Evolutionary conservation across 2,797 vertebrate species (phyloP).

Genomic region (Chromis chromis): DNA sequence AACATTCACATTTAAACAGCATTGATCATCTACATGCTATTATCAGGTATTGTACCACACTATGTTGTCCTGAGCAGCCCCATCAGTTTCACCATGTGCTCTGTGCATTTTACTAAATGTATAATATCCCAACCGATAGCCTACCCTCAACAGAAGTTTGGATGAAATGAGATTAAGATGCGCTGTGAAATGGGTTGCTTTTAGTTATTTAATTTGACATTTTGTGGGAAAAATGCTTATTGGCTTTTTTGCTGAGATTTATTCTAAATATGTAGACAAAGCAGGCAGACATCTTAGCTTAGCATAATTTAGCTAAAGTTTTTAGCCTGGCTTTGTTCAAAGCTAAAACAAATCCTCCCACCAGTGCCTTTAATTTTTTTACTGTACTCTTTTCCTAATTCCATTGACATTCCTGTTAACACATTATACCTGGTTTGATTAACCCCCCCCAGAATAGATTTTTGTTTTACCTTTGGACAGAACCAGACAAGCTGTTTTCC

Average conservation of each 20-base stretch:
- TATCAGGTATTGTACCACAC: constrained; percentile 55
- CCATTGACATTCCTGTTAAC: neutral
- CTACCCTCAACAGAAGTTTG: too few relatives aligned
- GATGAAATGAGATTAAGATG: too few relatives aligned
- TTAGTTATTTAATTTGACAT: neutral
- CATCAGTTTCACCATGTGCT: constrained; percentile 18
- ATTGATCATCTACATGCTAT: constrained; percentile 34
- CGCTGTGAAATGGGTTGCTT: too few relatives aligned
- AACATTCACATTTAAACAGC: constrained; percentile 53
- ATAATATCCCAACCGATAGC: neutral
- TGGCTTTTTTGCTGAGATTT: constrained; percentile 18
- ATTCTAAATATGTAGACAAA: neutral
- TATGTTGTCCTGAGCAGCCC: constrained; percentile 24
- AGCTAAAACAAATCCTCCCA: neutral
- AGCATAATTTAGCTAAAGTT: neutral
- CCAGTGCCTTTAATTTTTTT: neutral
- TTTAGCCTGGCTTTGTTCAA: neutral
- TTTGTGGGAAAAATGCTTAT: neutral
- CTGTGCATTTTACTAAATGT: constrained; percentile 2
- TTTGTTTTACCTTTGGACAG: neutral
- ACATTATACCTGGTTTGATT: neutral
- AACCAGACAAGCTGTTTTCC: neutral
- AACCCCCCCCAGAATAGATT: neutral
- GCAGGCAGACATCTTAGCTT: neutral
- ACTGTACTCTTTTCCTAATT: neutral